Conservation (phyloP, 2,113 vertebrate genomes). For the Lepisosteus osseus region DNA sequence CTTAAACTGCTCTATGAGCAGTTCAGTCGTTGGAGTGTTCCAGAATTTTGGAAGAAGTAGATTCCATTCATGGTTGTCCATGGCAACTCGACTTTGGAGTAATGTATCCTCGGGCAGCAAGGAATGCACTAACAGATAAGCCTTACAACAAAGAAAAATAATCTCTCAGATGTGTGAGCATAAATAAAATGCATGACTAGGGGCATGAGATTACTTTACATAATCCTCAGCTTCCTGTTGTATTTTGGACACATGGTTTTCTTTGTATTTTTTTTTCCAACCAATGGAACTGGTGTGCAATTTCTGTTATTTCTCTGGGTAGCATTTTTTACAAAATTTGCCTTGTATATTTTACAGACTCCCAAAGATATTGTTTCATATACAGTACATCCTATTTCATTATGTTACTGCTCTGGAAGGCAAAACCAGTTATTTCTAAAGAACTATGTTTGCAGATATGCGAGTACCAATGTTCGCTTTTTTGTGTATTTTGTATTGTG, state of each 20-base stretch:
- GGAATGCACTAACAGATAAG: neutral
- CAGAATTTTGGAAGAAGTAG: too few relatives aligned
- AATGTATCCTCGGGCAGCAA: constrained; percentile 6
- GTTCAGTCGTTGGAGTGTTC: too few relatives aligned
- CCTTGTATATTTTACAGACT: neutral
- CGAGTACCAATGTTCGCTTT: constrained; percentile 38
- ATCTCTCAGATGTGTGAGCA: neutral
- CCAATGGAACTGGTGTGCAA: neutral
- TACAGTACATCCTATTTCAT: neutral
- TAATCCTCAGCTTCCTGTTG: constrained; percentile 2
- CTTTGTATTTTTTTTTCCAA: neutral
- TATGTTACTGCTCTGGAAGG: neutral
- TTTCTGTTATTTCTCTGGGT: neutral
- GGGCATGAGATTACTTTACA: neutral
- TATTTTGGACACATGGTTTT: neutral
- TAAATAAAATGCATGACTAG: neutral
- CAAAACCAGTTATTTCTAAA: neutral
- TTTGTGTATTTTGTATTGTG: constrained; percentile 53
- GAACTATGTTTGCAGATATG: constrained; percentile 1
- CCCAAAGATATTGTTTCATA: neutral
- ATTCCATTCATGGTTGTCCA: too few relatives aligned
- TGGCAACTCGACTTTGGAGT: neutral
- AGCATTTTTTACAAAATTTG: neutral
- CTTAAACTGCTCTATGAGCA: too few relatives aligned
- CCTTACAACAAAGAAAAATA: neutral